A percentile compares a stretch with the other conserved stretches of the same genome.
Conservation (phyloP, 2,797 vertebrate species). For the Hipposideros larvatus region DNA sequence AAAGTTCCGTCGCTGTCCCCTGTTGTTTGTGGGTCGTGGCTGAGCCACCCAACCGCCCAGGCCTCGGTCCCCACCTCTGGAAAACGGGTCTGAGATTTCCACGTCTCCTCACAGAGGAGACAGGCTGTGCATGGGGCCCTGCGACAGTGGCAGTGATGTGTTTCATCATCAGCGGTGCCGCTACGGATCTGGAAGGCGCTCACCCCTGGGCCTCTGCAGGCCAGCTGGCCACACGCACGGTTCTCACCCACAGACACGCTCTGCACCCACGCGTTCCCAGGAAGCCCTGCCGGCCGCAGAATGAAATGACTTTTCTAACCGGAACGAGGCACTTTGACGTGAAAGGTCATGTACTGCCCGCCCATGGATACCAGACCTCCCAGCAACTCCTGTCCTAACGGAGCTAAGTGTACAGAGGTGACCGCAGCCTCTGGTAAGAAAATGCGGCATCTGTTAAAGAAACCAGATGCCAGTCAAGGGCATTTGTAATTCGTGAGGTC, state of each 20-base stretch:
- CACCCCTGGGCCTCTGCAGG: too few relatives aligned
- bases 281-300: rapidly evolving
- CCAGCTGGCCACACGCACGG: too few relatives aligned
- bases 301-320: rapidly evolving
- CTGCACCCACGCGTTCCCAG: too few relatives aligned
- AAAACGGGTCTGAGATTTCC: not conserved
- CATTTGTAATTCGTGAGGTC: too few relatives aligned
- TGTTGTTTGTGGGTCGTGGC: rapidly evolving
- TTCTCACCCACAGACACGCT: too few relatives aligned
- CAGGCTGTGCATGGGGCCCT: too few relatives aligned
- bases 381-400: too few relatives aligned
- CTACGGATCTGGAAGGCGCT: too few relatives aligned
- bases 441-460: not conserved
- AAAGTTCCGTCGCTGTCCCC: not conserved
- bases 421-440: not conserved
- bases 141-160: too few relatives aligned
- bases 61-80: not conserved
- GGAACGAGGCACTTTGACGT: not conserved
- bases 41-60: not conserved
- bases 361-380: rapidly evolving
- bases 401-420: not conserved
- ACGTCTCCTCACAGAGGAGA: too few relatives aligned
- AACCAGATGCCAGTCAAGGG: rapidly evolving
- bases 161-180: not conserved
- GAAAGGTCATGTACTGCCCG: rapidly evolving